phyloP scores from a whole-genome alignment of 2,888 invertebrate species.

The Sarcophaga variegata region DNA sequence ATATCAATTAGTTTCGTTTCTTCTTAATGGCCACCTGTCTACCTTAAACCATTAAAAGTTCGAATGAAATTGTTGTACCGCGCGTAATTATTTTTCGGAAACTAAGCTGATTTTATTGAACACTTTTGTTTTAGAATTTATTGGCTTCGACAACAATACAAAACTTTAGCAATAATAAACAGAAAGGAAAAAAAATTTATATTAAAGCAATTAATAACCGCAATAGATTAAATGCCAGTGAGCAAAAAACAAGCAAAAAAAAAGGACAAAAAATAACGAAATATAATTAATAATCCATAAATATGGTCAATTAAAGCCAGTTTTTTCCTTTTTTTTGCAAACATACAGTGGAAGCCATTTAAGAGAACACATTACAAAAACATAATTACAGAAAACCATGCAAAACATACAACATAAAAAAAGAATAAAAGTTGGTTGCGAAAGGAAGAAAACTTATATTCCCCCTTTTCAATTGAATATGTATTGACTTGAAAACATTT shows the following conservation, averaged over 20 bases:
- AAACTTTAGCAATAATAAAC: conserved; percentile 21
- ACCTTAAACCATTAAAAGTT: background rate
- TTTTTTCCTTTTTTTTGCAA: background rate
- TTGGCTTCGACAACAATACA: background rate
- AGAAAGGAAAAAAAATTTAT: background rate
- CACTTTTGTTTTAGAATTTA: background rate
- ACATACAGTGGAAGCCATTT: too few species aligned
- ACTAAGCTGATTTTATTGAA: conserved; percentile 15
- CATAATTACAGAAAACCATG: conserved; percentile 53
- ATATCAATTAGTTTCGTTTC: too few species aligned
- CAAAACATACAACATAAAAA: background rate
- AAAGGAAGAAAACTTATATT: too few species aligned
- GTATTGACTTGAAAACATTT: conserved; percentile 55
- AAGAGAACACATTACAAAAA: conserved; percentile 30
- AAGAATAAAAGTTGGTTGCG: too few species aligned
- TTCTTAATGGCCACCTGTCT: background rate
- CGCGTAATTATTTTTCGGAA: background rate
- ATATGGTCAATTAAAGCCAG: conserved; percentile 52
- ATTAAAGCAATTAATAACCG: conserved; percentile 25
- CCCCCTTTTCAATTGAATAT: background rate
- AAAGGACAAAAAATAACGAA: conserved; percentile 3
- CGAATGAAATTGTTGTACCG: background rate
- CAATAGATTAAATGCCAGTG: conserved; percentile 11
- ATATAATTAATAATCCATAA: conserved; percentile 63
- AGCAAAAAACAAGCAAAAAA: background rate